Evolutionary conservation across 2,888 invertebrate species (phyloP).

Genomic region (Anagyrus pseudococci): DNA sequence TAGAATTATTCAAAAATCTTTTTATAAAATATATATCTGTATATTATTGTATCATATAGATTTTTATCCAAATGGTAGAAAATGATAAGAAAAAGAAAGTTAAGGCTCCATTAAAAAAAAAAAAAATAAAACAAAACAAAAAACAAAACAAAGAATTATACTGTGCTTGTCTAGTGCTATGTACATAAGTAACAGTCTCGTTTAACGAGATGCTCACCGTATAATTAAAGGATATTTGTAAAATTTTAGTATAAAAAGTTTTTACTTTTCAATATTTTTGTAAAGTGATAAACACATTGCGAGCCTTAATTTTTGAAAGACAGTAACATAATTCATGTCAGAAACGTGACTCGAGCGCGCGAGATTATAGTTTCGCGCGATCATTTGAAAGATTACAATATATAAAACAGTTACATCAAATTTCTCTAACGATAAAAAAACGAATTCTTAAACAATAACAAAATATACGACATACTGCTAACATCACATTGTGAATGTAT

Average conservation of each 20-base stretch:
- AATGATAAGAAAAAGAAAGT: conserved; percentile 16
- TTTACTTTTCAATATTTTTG: no score
- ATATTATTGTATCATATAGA: conserved; percentile 39
- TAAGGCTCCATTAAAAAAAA: conserved; percentile 3
- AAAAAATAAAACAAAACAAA: neutral
- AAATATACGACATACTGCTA: conserved; percentile 54
- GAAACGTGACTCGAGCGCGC: no score
- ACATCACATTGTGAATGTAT: conserved; percentile 52
- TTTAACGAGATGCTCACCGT: conserved; percentile 21
- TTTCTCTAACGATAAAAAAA: conserved; percentile 50
- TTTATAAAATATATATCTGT: conserved; percentile 49
- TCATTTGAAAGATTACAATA: conserved; percentile 7
- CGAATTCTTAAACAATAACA: conserved; percentile 56
- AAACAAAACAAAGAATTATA: conserved; percentile 15
- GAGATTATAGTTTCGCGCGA: no score
- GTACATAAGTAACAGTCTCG: conserved; percentile 20
- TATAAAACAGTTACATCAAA: conserved; percentile 49
- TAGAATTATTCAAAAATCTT: conserved; percentile 44
- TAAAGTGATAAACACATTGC: no score
- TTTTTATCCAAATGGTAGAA: conserved; percentile 16
- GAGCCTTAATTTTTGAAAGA: conserved; percentile 16
- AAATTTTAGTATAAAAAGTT: neutral
- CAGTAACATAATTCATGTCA: conserved; percentile 4
- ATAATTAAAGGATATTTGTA: no score
- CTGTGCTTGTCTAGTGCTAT: conserved; percentile 21